phyloP scores from a whole-genome alignment of 2,113 vertebrate genomes.

The Malurus cyaneus region DNA sequence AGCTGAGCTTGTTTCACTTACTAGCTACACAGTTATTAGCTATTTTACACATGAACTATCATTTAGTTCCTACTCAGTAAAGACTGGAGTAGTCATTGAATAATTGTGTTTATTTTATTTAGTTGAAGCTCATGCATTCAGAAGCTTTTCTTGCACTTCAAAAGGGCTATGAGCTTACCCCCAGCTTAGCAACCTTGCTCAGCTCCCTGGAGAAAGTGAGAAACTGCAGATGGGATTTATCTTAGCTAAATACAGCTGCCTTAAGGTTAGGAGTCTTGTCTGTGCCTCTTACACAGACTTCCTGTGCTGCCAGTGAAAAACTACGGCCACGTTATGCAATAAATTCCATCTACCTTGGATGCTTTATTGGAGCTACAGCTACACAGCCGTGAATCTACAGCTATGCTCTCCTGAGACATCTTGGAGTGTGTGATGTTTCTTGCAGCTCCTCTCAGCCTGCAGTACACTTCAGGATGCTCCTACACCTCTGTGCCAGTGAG shows the following conservation, averaged over 20 bases:
- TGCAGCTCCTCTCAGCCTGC: background rate
- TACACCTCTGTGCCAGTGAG: background rate
- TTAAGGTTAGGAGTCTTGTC: background rate
- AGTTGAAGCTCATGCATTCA: background rate
- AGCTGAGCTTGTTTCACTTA: background rate
- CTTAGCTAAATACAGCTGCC: background rate
- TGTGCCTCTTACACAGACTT: background rate
- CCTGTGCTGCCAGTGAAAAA: background rate
- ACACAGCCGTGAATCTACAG: background rate
- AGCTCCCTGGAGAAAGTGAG: background rate
- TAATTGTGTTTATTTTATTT: background rate
- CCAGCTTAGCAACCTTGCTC: background rate
- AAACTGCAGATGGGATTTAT: conserved; percentile 4
- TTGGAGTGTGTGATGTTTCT: background rate
- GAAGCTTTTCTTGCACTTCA: background rate
- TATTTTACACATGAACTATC: background rate
- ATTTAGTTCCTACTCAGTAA: background rate
- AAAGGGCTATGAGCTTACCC: background rate
- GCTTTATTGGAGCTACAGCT: background rate
- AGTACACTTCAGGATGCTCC: background rate
- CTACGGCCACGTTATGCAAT: background rate
- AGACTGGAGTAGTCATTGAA: background rate
- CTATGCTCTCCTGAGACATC: background rate
- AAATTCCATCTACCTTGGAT: background rate
- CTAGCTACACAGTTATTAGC: background rate